Conservation (phyloP, 2,888 invertebrate genomes). For the Papilio elwesi region DNA sequence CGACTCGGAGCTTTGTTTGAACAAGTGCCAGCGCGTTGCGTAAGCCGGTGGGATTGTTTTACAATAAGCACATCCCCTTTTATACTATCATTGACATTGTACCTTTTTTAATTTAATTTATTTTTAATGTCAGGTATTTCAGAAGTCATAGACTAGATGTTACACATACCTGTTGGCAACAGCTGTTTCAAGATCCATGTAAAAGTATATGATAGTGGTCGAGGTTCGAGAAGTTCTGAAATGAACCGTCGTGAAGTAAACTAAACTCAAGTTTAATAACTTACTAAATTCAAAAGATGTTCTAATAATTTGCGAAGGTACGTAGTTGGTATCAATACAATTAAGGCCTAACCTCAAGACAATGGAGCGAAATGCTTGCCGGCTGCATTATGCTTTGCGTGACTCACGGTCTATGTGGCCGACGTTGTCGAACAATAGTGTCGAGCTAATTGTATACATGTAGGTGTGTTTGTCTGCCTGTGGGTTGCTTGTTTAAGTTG, state of each 20-base stretch:
- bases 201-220: no score
- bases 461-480: neutral
- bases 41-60: conserved; percentile 45
- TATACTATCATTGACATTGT: conserved; percentile 14
- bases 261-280: no score
- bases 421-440: conserved; percentile 31
- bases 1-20: conserved; percentile 52
- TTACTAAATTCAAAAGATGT: neutral
- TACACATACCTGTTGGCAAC: neutral
- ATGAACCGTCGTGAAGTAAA: no score
- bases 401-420: conserved; percentile 34
- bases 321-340: conserved; percentile 36
- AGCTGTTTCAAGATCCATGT: no score
- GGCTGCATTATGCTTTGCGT: conserved; percentile 36
- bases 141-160: neutral
- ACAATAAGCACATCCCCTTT: conserved; percentile 41
- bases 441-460: conserved; percentile 16
- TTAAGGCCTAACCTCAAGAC: conserved; percentile 38
- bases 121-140: conserved; percentile 1
- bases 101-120: neutral
- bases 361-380: conserved; percentile 36
- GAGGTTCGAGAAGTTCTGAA: no score
- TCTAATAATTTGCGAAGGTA: conserved; percentile 8
- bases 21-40: conserved; percentile 59
- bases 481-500: neutral